These are phyloP conservation scores for Syrista parreyssii DNA, from an alignment of 2,888 invertebrate species.

Conservation along the genomic window DNA sequence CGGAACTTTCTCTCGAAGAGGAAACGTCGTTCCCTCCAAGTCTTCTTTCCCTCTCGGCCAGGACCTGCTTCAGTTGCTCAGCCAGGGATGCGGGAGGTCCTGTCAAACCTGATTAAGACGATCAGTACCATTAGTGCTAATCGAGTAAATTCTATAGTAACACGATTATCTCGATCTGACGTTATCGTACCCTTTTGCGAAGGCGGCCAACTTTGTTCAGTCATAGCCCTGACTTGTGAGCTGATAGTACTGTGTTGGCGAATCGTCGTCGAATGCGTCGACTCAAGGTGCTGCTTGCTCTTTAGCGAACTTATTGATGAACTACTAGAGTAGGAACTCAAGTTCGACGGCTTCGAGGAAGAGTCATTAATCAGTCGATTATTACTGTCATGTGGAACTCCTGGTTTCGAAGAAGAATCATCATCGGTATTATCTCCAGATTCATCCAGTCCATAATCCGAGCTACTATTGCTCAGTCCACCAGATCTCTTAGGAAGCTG, in stretches of 20 bases:
- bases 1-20: conserved; percentile 72
- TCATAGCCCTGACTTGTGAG: conserved; percentile 62
- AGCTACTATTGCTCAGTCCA: conserved; percentile 74
- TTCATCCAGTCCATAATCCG: conserved; percentile 83
- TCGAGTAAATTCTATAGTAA: not conserved
- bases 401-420: conserved; percentile 65
- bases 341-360: conserved; percentile 55
- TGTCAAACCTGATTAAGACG: conserved; percentile 59
- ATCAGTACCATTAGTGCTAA: not conserved
- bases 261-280: conserved; percentile 55
- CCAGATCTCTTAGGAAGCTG: conserved; percentile 71
- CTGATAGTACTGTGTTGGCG: conserved; percentile 63
- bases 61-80: conserved; percentile 87
- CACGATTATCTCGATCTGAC: not conserved
- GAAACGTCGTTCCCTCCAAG: conserved; percentile 68
- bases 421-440: conserved; percentile 75
- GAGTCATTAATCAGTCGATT: conserved; percentile 66
- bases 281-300: conserved; percentile 56
- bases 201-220: conserved; percentile 62
- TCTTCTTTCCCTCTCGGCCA: conserved; percentile 86
- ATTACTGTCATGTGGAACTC: conserved; percentile 51
- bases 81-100: conserved; percentile 84
- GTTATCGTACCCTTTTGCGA: conserved; percentile 51
- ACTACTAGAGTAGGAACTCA: conserved; percentile 62
- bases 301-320: conserved; percentile 61